A percentile compares a stretch with the other conserved stretches of the same genome.
These are phyloP conservation scores for Cecidostiba fungosa DNA, from an alignment of 2,888 invertebrate species.

Conservation along the genomic window DNA sequence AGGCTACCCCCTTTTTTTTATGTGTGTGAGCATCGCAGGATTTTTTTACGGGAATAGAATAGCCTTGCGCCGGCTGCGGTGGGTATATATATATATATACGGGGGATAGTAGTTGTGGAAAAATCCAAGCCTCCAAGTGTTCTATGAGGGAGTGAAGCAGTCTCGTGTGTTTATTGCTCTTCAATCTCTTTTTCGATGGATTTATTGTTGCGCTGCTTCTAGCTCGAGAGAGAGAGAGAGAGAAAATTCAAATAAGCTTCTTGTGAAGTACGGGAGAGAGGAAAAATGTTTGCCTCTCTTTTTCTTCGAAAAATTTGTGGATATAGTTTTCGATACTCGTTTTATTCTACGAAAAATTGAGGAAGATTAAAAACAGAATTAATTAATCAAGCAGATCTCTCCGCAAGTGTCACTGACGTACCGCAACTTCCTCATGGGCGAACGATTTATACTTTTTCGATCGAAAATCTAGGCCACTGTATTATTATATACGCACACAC, in stretches of 20 bases:
- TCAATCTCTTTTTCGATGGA: neutral
- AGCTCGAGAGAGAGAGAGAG: no score
- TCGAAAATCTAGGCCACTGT: neutral
- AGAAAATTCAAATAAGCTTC: neutral
- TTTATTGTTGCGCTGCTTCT: neutral
- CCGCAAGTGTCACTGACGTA: constrained; percentile 17
- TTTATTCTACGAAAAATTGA: neutral
- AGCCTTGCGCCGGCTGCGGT: no score
- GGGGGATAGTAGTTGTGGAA: no score
- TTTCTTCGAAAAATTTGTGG: neutral
- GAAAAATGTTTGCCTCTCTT: neutral
- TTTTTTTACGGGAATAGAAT: neutral
- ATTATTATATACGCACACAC: neutral
- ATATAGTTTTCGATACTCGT: neutral
- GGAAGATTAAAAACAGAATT: neutral
- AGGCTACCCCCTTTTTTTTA: constrained; percentile 37
- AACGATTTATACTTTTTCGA: neutral
- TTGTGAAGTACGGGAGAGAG: neutral
- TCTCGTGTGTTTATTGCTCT: neutral
- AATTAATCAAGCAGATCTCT: no score
- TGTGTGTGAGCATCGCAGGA: no score
- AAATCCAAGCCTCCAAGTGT: neutral
- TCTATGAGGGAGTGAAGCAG: constrained; percentile 3
- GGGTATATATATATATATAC: no score
- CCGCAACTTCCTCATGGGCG: neutral